Base-by-base conservation (phyloP, 2,888 invertebrate species). In the Beris chalybata region DNA sequence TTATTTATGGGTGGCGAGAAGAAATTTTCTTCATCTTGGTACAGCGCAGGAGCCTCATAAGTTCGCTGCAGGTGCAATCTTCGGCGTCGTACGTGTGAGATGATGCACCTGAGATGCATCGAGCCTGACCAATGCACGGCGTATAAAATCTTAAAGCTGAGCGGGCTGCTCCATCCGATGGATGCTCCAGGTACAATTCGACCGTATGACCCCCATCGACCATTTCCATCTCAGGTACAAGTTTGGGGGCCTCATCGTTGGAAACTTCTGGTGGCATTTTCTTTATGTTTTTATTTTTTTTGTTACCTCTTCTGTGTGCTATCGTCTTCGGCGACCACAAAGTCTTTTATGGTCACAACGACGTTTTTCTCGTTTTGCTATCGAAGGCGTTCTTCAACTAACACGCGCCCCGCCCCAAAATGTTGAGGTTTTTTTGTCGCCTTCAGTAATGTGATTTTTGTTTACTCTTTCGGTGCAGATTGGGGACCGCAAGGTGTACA, bases 371-470 rank as follows among this genome's bases (percentile, higher is more conserved):
- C 38, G 32, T 52, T 61, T 61, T 32, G 22, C 45, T 38, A 45
- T 58, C 47, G 61, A 61, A 61, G 61, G 61, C 61, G 52, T 61
- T 61, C 52, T 15, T 61, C 38, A 44, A 43, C 43, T 50, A 5
- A 38, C 5, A n/a, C 29, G 50, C 50, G 50, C 61, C 52, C 61
- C 50, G 50, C 61, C 61, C 50, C 52, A 52, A 61, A 61, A 61
- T 61, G 61, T 61, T 61, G 15, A 3, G 22, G 50, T 32, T 47
- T 48, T 59, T 52, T 52, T 52, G 11, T 61, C 52, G 32, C 47
- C n/a, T 45, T 58, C 45, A n/a, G 44, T 44, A 61, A 61, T 61
- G 61, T 61, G 61, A 61, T 31, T 47, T 52, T 61, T 61, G 61
- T 52, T 61, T 52, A 61, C 61, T 13, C 15, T 43, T 53, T 32